phyloP scores from a whole-genome alignment of 2,888 invertebrate species.

The Drosophila neonasuta region DNA sequence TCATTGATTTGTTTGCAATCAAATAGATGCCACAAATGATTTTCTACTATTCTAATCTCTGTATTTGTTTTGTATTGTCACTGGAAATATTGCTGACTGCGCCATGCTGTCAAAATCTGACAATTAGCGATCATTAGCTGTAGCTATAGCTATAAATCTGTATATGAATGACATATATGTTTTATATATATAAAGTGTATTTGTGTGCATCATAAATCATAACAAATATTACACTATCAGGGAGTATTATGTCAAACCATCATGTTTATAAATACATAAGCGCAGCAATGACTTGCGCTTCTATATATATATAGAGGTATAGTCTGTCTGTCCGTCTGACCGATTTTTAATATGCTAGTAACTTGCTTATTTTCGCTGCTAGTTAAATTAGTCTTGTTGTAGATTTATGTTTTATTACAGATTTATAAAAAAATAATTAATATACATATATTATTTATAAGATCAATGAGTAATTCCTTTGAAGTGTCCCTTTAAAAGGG shows the following conservation, averaged over 20 bases:
- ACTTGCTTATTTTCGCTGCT: too few species aligned
- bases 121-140: slow-evolving; percentile 28
- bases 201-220: slow-evolving; percentile 6
- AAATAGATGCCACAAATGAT: not conserved
- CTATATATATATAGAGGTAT: not conserved
- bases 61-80: too few species aligned
- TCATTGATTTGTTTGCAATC: slow-evolving; percentile 9
- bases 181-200: not conserved
- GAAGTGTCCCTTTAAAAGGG: not conserved
- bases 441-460: too few species aligned
- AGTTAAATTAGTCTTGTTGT: too few species aligned
- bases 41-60: slow-evolving; percentile 3
- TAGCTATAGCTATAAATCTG: slow-evolving; percentile 1
- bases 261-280: not conserved
- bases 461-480: too few species aligned
- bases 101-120: slow-evolving; percentile 15
- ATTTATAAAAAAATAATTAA: too few species aligned
- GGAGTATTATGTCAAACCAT: too few species aligned
- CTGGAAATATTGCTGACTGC: slow-evolving; percentile 8
- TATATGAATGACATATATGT: slow-evolving; percentile 5
- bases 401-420: too few species aligned
- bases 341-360: not conserved
- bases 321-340: not conserved
- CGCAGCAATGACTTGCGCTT: not conserved
- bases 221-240: not conserved